A percentile compares a stretch with the other conserved stretches of the same genome.
phyloP scores from a whole-genome alignment of 2,888 invertebrate species.

The Erebia ligea region DNA sequence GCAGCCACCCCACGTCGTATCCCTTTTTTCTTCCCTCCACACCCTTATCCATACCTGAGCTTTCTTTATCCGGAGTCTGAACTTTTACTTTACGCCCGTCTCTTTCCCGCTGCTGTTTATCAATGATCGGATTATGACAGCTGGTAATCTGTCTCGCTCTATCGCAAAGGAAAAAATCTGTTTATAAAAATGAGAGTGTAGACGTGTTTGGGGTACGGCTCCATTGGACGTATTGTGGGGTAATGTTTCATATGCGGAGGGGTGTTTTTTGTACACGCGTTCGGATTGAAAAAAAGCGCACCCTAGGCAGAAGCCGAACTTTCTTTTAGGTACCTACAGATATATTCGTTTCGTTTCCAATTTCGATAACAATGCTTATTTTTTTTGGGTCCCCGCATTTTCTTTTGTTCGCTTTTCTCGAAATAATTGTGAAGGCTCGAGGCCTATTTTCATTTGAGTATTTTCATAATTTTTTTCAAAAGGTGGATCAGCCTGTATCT shows the following conservation, averaged over 20 bases:
- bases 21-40: constrained; percentile 81
- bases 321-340: constrained; percentile 73
- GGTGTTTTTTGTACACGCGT: constrained; percentile 73
- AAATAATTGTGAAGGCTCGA: constrained; percentile 66
- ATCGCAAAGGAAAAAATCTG: constrained; percentile 77
- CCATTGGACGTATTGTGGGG: constrained; percentile 75
- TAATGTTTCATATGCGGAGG: constrained; percentile 79
- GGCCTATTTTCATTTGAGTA: constrained; percentile 60
- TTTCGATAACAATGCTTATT: constrained; percentile 81
- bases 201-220: constrained; percentile 64
- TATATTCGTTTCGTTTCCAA: constrained; percentile 76
- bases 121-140: constrained; percentile 46
- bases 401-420: constrained; percentile 60
- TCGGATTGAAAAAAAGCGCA: constrained; percentile 69
- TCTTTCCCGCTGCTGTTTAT: constrained; percentile 52
- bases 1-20: constrained; percentile 73
- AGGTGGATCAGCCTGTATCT: constrained; percentile 50
- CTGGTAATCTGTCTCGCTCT: constrained; percentile 55
- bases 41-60: constrained; percentile 82
- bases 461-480: constrained; percentile 53
- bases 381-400: constrained; percentile 58
- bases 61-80: constrained; percentile 79
- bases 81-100: constrained; percentile 75
- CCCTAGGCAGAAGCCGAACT: constrained; percentile 66
- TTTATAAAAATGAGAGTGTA: constrained; percentile 76